Base-by-base conservation (phyloP, 2,888 invertebrate genomes). In the Drosophila kanekoi region DNA sequence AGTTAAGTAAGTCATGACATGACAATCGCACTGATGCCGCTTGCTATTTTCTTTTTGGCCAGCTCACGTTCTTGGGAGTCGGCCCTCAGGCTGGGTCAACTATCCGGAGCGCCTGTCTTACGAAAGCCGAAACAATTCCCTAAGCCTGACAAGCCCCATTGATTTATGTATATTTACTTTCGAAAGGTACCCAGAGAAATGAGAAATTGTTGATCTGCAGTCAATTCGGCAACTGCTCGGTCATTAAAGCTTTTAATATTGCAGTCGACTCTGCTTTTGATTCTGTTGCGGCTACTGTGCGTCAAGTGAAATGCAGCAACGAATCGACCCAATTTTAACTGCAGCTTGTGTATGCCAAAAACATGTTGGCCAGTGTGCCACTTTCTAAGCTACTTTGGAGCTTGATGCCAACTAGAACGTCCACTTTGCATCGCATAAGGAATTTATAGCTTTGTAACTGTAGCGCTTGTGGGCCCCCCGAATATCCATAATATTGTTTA, bases 1-100 rank as follows among this genome's bases (percentile, higher is more conserved):
- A 79, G 82, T 81, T 85, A 87, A 85, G 87, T 87, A 85, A 85
- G 84, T 73, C 84, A 84, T 84, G 84, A 82, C 87, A 85, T 85
- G 86, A 73, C 87, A 84, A 85, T 87, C 85, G 71, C 81, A 74
- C 56, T 68, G 81, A 74, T 71, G 75, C 77, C 75, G 64, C 52
- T 72, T 61, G 68, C 49, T 37, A 23, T 28, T 53, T 48, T 48
- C 73, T 59, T 45, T 68, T 66, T 60, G 47, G 56, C 67, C 58
- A 63, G 64, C 64, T 52, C 81, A 83, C 86, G 82, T 81, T 81
- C 81, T 65, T 47, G 48, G 56, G 16, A 61, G 52, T 62, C 57
- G 74, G 68, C 79, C 84, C 84, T 79, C 60, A 66, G 79, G 81
- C 74, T 56, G 56, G 41, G 38, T 44, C 58, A 65, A 32, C 54